These are phyloP conservation scores for Ariolimax columbianus DNA, from an alignment of 2,888 invertebrate species.

Conservation along the genomic window DNA sequence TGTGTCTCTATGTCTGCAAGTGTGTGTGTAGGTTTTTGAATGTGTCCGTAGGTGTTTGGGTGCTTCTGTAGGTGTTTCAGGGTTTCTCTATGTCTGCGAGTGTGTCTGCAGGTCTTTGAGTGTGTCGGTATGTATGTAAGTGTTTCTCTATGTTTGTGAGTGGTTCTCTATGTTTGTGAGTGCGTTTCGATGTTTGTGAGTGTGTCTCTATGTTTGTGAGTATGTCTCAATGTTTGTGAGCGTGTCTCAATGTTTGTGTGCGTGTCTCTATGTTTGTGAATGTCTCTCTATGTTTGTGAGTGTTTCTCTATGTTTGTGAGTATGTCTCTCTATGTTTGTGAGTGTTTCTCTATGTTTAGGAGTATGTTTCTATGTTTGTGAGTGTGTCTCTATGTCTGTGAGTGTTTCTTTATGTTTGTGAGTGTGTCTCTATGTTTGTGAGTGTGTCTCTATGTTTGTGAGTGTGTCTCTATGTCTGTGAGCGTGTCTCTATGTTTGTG, in stretches of 20 bases:
- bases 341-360: neutral
- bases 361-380: neutral
- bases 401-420: neutral
- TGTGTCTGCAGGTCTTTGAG: neutral
- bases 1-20: no score
- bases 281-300: no score
- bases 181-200: neutral
- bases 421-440: neutral
- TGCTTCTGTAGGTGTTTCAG: no score
- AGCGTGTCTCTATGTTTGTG: no score
- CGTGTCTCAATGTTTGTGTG: neutral
- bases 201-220: neutral
- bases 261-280: no score
- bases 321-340: no score
- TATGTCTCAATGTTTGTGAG: neutral
- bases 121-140: neutral
- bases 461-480: neutral
- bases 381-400: neutral
- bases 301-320: no score
- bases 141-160: neutral
- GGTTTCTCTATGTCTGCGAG: no score
- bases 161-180: neutral
- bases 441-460: neutral
- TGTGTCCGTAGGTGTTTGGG: no score
- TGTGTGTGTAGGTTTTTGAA: no score